Base-by-base conservation (phyloP, 2,888 invertebrate species). In the Mimumesa dahlbomi region DNA sequence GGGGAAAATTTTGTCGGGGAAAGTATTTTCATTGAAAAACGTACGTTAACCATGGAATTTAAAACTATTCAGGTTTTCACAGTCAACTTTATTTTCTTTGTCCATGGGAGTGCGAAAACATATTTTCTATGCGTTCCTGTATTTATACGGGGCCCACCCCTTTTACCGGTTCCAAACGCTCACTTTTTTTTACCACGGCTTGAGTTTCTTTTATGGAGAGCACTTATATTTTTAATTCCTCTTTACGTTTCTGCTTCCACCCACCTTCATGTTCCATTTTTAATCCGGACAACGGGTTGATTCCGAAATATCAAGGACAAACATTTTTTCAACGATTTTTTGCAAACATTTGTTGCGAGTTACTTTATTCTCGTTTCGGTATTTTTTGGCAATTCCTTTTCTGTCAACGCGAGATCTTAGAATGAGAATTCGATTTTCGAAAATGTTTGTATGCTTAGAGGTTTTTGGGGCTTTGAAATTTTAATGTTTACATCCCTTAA, bases 171-270 rank as follows among this genome's bases (percentile, higher is more conserved):
- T 0, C 13, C 52, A n/a, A 36, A 25, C 34, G 52, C 40, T 58
- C 59, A 53, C 58, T 48, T 68, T 59, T 59, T 48, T 68, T 59
- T 59, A 53, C 58, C 57, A 34, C 58, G 48, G 16, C 53, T 16
- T 22, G 54, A 61, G 61, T 68, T 54, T 50, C 69, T 61, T 69
- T 61, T 34, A 54, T 38, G 49, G 49, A 45, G 61, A 38, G 59
- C 43, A 54, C 69, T 69, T 69, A 69, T 69, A 69, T 69, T 69
- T 69, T 69, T 69, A 69, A 69, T 69, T 69, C 49, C 61, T 49
- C 61, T 69, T 68, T 50, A 50, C 54, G 48, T 59, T 49, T 50
- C 48, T 46, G 53, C 42, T 22, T 21, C 18, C 29, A 14, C 13
- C 14, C 18, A 34, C 29, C 48, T 68, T 52, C 34, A 40, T 53